Base-by-base conservation (phyloP, 1,140 invertebrate genomes). In the Drosophila pruinosa region DNA sequence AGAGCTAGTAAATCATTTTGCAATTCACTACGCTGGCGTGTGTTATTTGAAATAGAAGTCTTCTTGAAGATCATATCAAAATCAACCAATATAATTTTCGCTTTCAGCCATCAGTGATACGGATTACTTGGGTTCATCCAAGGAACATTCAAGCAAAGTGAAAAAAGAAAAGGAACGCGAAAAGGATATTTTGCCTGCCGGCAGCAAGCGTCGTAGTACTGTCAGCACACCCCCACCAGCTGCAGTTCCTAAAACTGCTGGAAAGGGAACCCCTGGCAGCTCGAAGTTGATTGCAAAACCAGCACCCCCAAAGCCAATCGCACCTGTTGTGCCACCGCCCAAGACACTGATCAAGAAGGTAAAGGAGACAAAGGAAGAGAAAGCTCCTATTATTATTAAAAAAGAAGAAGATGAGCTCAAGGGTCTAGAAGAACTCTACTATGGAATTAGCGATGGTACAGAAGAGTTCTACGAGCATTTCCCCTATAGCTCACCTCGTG, bases 351-450 rank as follows among this genome's bases (percentile, higher is more conserved):
- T 47, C 2, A 78, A 78, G 24, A 65, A 76, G 38, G 8, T 45
- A 0, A 86, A 86, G 0, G 79, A 89, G 19, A 6, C 68, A 0
- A 86, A 78, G 6, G 83, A 86, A 4, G 75, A 73, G 21, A 89
- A 89, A 41, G 24, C 65, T 0, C 64, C 72, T 0, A 52, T 82
- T 38, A 63, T 81, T 4, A 81, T 89, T 4, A 89, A 90, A 22
- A 90, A 90, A 31, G 89, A 90, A 21, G 89, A 90, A 8, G 89
- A 90, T 21, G 89, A 91, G 7, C 64, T 91, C 2, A 89, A 73
- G 48, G 89, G 89, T 3, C 45, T 91, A 26, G 90, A 91, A 45
- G 90, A 91, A 57, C 72, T 91, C 1, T 91, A 91, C 34, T 91
- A 91, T 48, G 90, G 90, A 36, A 74, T 90, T 8, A 72, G 86